Conservation (phyloP, 2,797 vertebrate species). For the Pachyuromys duprasi region DNA sequence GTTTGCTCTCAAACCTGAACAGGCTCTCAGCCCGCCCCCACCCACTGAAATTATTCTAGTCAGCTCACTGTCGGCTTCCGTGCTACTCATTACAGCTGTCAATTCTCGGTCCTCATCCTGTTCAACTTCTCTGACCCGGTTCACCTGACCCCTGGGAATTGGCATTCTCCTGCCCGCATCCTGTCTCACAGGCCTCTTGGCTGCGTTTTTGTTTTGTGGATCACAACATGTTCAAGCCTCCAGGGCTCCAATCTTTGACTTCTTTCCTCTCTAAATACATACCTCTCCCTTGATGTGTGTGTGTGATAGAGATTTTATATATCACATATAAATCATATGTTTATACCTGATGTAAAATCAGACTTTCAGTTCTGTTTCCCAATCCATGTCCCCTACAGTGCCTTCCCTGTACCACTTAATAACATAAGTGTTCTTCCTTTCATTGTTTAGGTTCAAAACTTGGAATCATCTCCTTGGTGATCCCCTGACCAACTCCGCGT, state of each 20-base stretch:
- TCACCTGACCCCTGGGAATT: not conserved
- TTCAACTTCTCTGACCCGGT: rapidly evolving
- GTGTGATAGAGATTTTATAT: not conserved
- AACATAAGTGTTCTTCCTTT: not conserved
- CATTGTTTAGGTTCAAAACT: not conserved
- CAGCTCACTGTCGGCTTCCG: not conserved
- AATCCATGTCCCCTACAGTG: not conserved
- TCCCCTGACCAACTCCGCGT: not conserved
- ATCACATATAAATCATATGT: not conserved
- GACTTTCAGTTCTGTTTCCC: not conserved
- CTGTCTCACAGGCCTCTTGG: not conserved
- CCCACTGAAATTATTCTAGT: not conserved
- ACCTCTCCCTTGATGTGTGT: not conserved
- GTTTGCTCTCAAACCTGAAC: not conserved
- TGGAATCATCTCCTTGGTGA: not conserved
- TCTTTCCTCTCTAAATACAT: not conserved
- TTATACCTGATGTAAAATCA: not conserved
- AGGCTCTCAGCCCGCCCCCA: not conserved
- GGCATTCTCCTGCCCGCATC: no score
- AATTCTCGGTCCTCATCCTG: not conserved
- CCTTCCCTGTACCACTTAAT: not conserved
- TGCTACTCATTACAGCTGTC: not conserved
- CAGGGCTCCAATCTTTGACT: not conserved
- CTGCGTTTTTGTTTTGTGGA: not conserved
- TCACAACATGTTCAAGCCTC: not conserved